phyloP scores from a whole-genome alignment of 2,888 invertebrate genomes.

The Agrochola litura region DNA sequence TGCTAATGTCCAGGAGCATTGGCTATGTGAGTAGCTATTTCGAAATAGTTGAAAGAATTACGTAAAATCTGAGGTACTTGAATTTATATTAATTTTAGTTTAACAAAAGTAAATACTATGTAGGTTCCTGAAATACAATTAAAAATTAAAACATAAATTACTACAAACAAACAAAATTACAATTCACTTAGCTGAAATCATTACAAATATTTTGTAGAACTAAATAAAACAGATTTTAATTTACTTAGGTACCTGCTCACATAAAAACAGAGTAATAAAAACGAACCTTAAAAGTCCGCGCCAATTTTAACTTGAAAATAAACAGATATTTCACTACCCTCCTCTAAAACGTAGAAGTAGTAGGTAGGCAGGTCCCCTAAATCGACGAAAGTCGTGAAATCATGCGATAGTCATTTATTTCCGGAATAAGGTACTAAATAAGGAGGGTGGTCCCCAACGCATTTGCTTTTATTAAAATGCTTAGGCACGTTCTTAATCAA shows the following conservation, averaged over 20 bases:
- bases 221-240: conserved; percentile 45
- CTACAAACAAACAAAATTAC: background rate
- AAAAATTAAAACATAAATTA: background rate
- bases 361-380: background rate
- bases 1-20: background rate
- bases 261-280: conserved; percentile 57
- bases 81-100: no score
- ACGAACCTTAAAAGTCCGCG: conserved; percentile 43
- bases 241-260: conserved; percentile 43
- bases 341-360: conserved; percentile 5
- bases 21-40: background rate
- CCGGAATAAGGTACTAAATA: conserved; percentile 46
- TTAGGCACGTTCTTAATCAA: conserved; percentile 75
- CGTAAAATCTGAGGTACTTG: background rate
- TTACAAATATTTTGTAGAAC: conserved; percentile 33
- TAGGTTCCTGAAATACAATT: background rate
- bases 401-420: conserved; percentile 54
- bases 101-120: background rate
- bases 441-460: conserved; percentile 58
- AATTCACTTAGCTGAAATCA: conserved; percentile 35
- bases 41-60: background rate
- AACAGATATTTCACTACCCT: conserved; percentile 36
- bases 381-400: conserved; percentile 28
- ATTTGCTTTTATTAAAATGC: conserved; percentile 73
- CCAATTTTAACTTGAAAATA: conserved; percentile 52